phyloP scores from a whole-genome alignment of 1,140 invertebrate species.

The Zaprionus ornatus region DNA sequence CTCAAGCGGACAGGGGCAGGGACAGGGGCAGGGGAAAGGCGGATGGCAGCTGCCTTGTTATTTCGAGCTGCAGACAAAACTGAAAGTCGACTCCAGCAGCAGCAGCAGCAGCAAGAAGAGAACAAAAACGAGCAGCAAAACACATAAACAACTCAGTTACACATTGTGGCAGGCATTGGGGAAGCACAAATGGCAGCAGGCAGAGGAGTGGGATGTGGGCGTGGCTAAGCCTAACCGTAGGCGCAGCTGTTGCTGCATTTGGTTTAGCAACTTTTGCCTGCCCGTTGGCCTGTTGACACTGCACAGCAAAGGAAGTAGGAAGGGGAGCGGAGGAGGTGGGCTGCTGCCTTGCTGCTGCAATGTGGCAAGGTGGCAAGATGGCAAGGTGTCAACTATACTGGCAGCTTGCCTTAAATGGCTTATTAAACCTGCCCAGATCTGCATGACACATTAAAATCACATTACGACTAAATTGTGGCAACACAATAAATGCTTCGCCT shows the following conservation, averaged over 20 bases:
- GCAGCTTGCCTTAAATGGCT: conserved; percentile 66
- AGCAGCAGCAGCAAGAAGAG: conserved; percentile 32
- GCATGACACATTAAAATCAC: conserved; percentile 61
- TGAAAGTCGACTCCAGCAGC: conserved; percentile 28
- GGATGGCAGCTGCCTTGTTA: conserved; percentile 6
- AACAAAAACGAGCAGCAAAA: conserved; percentile 38
- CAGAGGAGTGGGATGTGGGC: neutral
- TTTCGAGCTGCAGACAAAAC: conserved; percentile 33
- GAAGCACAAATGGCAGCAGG: neutral
- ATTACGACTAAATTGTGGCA: conserved; percentile 50
- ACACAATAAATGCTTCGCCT: conserved; percentile 7
- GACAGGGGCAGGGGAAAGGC: neutral
- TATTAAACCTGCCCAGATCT: conserved; percentile 56
- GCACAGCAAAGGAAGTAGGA: neutral
- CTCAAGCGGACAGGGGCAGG: neutral
- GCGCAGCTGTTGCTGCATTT: conserved; percentile 61
- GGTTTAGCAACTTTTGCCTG: conserved; percentile 37
- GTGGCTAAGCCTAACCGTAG: conserved; percentile 20
- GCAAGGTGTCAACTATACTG: conserved; percentile 12
- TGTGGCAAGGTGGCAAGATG: conserved; percentile 6
- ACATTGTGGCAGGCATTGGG: conserved; percentile 45
- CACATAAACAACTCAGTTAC: conserved; percentile 80
- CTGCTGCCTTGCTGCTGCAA: too few species aligned
- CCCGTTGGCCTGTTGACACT: conserved; percentile 26
- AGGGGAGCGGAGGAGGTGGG: neutral